Conservation (phyloP, 2,113 vertebrate genomes). For the Callipepla squamata region DNA sequence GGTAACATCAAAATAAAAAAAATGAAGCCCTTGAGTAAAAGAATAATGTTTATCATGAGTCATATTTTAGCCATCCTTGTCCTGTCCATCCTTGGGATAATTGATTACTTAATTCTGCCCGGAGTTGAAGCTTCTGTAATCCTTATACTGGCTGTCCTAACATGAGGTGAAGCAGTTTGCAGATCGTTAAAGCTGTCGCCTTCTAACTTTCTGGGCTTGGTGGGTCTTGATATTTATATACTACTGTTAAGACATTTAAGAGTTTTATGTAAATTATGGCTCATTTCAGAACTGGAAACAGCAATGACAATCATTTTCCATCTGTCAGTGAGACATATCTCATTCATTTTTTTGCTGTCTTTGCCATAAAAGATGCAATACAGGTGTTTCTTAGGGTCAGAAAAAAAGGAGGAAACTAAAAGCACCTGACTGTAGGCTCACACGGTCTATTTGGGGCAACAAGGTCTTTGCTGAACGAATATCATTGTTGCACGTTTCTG, state of each 20-base stretch:
- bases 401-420: background rate
- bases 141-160: background rate
- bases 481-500: background rate
- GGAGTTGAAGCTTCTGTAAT: background rate
- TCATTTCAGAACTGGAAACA: background rate
- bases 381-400: background rate
- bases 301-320: background rate
- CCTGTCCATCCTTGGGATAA: background rate
- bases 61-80: background rate
- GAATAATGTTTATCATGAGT: background rate
- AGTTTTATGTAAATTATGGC: background rate
- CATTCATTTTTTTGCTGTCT: background rate
- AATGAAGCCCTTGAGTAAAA: background rate
- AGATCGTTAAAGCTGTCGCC: background rate
- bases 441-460: background rate
- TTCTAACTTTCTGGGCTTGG: background rate
- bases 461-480: background rate
- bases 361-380: background rate
- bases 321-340: background rate
- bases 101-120: background rate
- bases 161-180: background rate
- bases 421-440: background rate
- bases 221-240: background rate
- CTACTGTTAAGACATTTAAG: background rate
- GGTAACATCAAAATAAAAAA: background rate